A percentile compares a stretch with the other conserved stretches of the same genome.
phyloP scores from a whole-genome alignment of 1,140 invertebrate genomes.

The Diuraphis noxia region DNA sequence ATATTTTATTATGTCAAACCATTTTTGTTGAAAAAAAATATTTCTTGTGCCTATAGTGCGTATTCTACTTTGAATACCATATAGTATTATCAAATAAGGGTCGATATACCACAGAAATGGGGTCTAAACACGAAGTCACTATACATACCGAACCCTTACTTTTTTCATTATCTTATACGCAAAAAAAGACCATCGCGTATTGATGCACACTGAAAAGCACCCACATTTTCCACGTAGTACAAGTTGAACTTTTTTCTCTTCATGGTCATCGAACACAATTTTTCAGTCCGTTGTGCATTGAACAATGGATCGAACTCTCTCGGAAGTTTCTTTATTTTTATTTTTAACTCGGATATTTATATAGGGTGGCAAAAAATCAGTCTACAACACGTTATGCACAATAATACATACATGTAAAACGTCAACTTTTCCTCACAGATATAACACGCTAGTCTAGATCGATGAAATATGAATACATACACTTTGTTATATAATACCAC shows the following conservation, averaged over 20 bases:
- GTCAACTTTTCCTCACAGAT: neutral
- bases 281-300: constrained; percentile 32
- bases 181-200: constrained; percentile 40
- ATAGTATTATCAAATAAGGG: neutral
- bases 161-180: constrained; percentile 52
- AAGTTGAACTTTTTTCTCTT: neutral
- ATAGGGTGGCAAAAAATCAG: neutral
- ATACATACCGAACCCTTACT: neutral
- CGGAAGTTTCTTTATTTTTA: constrained; percentile 11
- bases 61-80: constrained; percentile 8
- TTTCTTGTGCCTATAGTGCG: neutral
- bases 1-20: neutral
- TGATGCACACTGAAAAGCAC: constrained; percentile 9
- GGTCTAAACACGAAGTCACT: constrained; percentile 20
- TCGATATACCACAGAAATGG: constrained; percentile 8
- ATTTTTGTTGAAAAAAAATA: neutral
- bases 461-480: neutral
- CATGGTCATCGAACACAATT: constrained; percentile 46
- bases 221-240: neutral
- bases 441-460: neutral
- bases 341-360: constrained; percentile 1
- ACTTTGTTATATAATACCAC: neutral
- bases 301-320: constrained; percentile 34
- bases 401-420: neutral
- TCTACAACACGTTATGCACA: neutral